Evolutionary conservation across 2,797 vertebrate genomes (phyloP).

Genomic region (Rhinichthys osculus): DNA sequence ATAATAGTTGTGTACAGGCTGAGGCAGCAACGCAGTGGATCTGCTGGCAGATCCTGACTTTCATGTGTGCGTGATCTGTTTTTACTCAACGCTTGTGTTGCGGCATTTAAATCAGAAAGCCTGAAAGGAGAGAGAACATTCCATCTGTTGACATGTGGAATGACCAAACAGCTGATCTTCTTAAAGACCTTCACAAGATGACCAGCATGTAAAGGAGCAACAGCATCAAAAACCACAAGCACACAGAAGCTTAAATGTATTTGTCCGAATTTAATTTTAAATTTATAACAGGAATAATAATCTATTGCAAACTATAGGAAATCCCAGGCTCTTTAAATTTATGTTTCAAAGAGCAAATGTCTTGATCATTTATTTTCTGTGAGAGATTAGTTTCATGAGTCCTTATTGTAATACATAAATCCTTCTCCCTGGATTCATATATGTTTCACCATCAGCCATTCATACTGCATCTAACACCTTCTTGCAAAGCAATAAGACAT

Average conservation of each 20-base stretch:
- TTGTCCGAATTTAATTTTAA: not conserved
- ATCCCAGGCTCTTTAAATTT: not conserved
- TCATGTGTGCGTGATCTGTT: constrained; percentile 29
- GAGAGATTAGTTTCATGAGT: not conserved
- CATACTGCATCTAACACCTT: not conserved
- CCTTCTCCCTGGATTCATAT: not conserved
- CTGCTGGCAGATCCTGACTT: constrained; percentile 11
- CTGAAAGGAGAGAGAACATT: not conserved
- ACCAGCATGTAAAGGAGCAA: not conserved
- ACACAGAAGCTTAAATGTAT: not conserved
- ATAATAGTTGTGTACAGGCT: constrained; percentile 27
- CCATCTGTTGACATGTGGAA: not conserved
- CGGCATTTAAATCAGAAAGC: constrained; percentile 19
- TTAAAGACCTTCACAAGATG: not conserved
- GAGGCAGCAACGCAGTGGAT: not conserved
- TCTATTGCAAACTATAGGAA: constrained; percentile 2
- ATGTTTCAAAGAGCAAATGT: not conserved
- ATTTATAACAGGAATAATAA: constrained; percentile 20
- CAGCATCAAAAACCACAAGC: constrained; percentile 7
- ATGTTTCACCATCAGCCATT: not conserved
- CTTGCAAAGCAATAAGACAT: not conserved
- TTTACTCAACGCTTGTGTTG: constrained; percentile 33
- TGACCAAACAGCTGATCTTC: not conserved
- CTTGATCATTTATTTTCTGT: not conserved
- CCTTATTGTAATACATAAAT: not conserved